Conservation (phyloP, 2,113 vertebrate genomes). For the Polypterus senegalus region DNA sequence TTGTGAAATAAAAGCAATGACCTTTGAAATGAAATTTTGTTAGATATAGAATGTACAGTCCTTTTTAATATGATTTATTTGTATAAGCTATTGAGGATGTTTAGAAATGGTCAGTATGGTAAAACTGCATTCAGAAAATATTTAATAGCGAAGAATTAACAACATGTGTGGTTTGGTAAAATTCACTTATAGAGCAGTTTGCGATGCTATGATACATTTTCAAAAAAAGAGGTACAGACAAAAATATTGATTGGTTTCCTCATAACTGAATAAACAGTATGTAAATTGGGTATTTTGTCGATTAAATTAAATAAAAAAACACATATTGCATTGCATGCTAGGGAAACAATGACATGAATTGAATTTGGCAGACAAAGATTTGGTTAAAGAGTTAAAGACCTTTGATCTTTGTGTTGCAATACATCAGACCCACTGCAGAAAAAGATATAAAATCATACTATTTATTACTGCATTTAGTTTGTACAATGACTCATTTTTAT, state of each 20-base stretch:
- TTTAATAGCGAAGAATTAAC: slow-evolving; percentile 92
- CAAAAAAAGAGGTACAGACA: slow-evolving; percentile 90
- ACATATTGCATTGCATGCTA: slow-evolving; percentile 86
- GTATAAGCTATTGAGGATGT: slow-evolving; percentile 48
- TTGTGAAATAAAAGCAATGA: slow-evolving; percentile 56
- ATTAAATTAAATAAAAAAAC: slow-evolving; percentile 95
- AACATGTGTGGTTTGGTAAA: slow-evolving; percentile 72
- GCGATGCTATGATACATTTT: slow-evolving; percentile 96
- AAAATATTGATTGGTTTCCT: slow-evolving; percentile 89
- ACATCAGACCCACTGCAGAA: slow-evolving; percentile 52
- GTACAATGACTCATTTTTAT: too few relatives aligned
- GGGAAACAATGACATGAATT: slow-evolving; percentile 86
- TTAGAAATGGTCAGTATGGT: slow-evolving; percentile 46
- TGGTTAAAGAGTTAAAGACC: slow-evolving; percentile 98
- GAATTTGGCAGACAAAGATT: slow-evolving; percentile 97
- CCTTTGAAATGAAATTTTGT: slow-evolving; percentile 88
- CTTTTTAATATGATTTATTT: slow-evolving; percentile 70
- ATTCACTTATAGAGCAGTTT: slow-evolving; percentile 88
- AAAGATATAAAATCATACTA: slow-evolving; percentile 34
- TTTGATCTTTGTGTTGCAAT: slow-evolving; percentile 80
- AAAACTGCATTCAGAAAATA: slow-evolving; percentile 74
- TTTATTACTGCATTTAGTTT: too few relatives aligned
- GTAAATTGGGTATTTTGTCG: slow-evolving; percentile 95
- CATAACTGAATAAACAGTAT: slow-evolving; percentile 98
- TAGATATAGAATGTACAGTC: slow-evolving; percentile 78